Evolutionary conservation across 2,113 vertebrate species (phyloP).

Genomic region (Bombycilla garrulus): DNA sequence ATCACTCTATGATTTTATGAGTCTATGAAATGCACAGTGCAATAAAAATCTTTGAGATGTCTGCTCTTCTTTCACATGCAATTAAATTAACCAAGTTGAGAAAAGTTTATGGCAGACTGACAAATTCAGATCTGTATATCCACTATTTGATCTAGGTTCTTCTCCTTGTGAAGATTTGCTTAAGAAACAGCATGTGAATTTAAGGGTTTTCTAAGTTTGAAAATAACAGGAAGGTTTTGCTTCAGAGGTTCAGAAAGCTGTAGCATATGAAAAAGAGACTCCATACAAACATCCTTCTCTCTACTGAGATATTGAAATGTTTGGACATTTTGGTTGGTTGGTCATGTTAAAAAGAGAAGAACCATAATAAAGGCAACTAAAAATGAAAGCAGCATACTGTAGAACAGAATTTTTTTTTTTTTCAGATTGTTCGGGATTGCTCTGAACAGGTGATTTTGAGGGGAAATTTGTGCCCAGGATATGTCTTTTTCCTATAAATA

Average conservation of each 20-base stretch:
- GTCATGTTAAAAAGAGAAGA: neutral
- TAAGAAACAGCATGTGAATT: neutral
- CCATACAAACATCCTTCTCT: neutral
- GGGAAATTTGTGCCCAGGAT: neutral
- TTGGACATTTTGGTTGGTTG: neutral
- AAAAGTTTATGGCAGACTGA: neutral
- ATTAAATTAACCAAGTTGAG: neutral
- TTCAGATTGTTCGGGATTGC: neutral
- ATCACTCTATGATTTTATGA: neutral
- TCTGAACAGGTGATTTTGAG: neutral
- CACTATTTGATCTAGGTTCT: neutral
- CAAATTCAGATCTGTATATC: neutral
- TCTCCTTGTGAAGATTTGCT: accelerated
- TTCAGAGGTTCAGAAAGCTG: neutral
- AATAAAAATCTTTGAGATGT: neutral
- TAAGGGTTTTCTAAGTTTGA: neutral
- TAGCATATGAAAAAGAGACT: neutral
- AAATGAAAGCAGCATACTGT: neutral
- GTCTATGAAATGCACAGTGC: neutral
- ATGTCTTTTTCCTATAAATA: neutral
- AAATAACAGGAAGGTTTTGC: neutral
- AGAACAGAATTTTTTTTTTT: neutral
- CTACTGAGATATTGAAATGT: neutral
- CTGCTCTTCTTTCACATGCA: neutral
- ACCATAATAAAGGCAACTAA: neutral